Evolutionary conservation across 2,797 vertebrate genomes (phyloP), one percentile per base, ranked within the genome.

Genomic region (Cottoperca gobio): DNA sequence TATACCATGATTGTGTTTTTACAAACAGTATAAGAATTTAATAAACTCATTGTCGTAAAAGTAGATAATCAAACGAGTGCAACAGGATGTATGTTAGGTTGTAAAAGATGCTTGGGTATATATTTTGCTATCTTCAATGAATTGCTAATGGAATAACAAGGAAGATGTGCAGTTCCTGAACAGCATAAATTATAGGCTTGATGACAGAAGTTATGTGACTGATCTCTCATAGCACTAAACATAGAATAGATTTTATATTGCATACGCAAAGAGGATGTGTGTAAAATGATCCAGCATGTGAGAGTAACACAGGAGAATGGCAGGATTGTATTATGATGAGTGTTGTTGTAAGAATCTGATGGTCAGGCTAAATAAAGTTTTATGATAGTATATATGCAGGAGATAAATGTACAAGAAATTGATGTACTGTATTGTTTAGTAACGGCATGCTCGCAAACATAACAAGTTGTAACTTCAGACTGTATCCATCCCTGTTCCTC

Each of bases 191-290:
- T 50, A 6, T 26, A 4, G 6, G 16, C 31, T 73, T 50, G 63
- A 37, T 60, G 42, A 39, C 39, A 62, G 31, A 21, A 35, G 14
- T 65, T 61, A 58, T 66, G 21, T 13, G 26, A 73, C 57, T 69
- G 37, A 60, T 69, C 61, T 50, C 13, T 69, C 3, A 55, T 8
- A 8, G 23, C 19, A 49, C 14, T 55, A 68, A 65, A 66, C 13
- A 58, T 5, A 42, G 49, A 75, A 23, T 9, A 4, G 64, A 53
- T 63, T 70, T 59, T 52, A 28, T 39, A 33, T 43, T 9, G 40
- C 63, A 71, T 54, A 57, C 59, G 42, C 45, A 67, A 58, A 64
- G 62, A 76, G 5, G 19, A 79, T 71, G 59, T 69, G 24, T 43
- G 9, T 28, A 11, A 69, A 55, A 35, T 64, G 19, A 59, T 54